Conservation (phyloP, 2,888 invertebrate species). For the Parnassius mnemosyne region DNA sequence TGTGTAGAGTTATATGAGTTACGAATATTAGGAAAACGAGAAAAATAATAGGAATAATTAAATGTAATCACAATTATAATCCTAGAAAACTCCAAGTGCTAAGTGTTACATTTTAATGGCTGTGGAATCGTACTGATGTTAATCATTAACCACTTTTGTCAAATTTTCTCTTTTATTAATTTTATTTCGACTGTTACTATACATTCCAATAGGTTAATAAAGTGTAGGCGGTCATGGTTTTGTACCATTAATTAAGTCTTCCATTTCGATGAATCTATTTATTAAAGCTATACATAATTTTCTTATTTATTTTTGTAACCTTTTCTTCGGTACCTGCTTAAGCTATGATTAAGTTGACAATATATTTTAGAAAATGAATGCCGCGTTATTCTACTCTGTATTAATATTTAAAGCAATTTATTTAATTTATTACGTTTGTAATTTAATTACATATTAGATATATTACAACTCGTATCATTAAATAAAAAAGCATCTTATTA, state of each 20-base stretch:
- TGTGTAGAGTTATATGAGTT: constrained; percentile 27
- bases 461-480: background rate
- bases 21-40: constrained; percentile 36
- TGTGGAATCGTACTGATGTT: constrained; percentile 77
- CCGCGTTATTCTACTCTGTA: constrained; percentile 12
- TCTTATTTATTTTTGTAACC: constrained; percentile 51
- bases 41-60: constrained; percentile 34
- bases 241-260: constrained; percentile 74
- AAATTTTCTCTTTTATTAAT: constrained; percentile 51
- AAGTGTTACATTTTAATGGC: constrained; percentile 74
- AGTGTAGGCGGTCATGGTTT: constrained; percentile 63
- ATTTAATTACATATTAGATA: background rate
- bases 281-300: constrained; percentile 38
- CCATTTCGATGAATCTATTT: constrained; percentile 68
- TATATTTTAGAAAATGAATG: constrained; percentile 35
- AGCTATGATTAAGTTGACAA: constrained; percentile 52
- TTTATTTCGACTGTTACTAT: constrained; percentile 48
- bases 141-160: constrained; percentile 62
- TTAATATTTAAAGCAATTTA: constrained; percentile 8
- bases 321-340: constrained; percentile 66
- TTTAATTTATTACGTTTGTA: background rate
- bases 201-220: constrained; percentile 51
- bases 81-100: constrained; percentile 68
- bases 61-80: constrained; percentile 49
- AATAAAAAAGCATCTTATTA: background rate